Base-by-base conservation (phyloP, 2,888 invertebrate genomes). In the Parnassius smintheus region DNA sequence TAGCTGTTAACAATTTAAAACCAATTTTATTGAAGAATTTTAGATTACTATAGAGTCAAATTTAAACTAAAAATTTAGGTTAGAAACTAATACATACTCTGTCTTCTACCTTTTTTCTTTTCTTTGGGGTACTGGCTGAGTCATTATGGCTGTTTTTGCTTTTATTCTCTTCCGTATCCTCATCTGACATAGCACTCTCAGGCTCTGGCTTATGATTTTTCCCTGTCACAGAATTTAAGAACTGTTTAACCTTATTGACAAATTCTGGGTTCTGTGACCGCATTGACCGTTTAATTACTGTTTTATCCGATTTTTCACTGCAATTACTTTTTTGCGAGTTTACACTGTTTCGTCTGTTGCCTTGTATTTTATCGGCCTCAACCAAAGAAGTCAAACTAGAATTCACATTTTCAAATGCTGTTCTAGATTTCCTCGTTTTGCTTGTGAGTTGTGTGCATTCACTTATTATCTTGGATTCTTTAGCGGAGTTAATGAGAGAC, bases 401-500 rank as follows among this genome's bases (percentile, higher is more conserved):
- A 67, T 85, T 87, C 35, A 87, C 82, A 66, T 81, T 82, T 61
- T 93, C 93, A 55, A 92, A 77, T 48, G 86, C 83, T 48, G 75
- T 68, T 67, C 89, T 85, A 51, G 92, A 91, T 65, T 90, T 92
- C 65, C 84, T 86, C 41, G 85, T 92, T 71, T 92, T 92, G 63
- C 84, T 91, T 52, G 85, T 89, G n/a, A 94, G 76, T 66, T 88
- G 92, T 13, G 89, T 93, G 75, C 92, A 94, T 77, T 93, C 93
- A 70, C 88, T 92, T 52, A 94, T 91, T 56, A 95, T 93, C 75
- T 95, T 94, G 0, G 95, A 95, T 74, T 95, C 94, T 76, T 93
- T 94, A 35, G 94, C 94, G 12, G 95, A 93, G 44, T 94, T 94
- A 67, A 95, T 93, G 35, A 95, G 82, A 1, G 93, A 93, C 70